phyloP scores from a whole-genome alignment of 2,113 vertebrate genomes.

The Zosterops borbonicus region DNA sequence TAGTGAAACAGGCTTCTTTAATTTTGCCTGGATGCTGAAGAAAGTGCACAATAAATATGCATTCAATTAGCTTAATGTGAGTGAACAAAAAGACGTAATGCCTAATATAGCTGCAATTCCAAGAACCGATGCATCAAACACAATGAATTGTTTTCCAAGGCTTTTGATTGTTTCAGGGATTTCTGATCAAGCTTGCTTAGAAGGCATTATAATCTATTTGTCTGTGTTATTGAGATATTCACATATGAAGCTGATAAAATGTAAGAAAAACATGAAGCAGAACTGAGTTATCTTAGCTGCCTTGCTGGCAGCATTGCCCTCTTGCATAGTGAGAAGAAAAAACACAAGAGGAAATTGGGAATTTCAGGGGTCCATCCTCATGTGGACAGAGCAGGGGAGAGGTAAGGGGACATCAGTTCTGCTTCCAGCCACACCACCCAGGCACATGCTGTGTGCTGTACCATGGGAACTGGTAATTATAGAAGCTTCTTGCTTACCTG shows the following conservation, averaged over 20 bases:
- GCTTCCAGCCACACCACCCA: not conserved
- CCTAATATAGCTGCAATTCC: constrained; percentile 19
- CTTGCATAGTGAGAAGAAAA: not conserved
- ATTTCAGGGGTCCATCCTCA: not conserved
- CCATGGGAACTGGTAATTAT: not conserved
- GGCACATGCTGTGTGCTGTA: fast-evolving
- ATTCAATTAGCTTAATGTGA: constrained; percentile 37
- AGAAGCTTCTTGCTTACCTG: not conserved
- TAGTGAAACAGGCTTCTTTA: not conserved
- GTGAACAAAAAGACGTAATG: not conserved
- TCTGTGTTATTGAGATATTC: not conserved
- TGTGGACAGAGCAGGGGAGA: not conserved
- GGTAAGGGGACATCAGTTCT: not conserved
- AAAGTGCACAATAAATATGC: constrained; percentile 29
- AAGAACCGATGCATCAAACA: not conserved
- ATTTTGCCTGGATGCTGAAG: constrained; percentile 21
- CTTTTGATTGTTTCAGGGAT: not conserved
- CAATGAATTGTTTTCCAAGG: constrained; percentile 5
- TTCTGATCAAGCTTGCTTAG: constrained; percentile 32
- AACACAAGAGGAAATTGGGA: not conserved
- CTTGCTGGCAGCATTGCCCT: not conserved
- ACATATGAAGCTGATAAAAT: not conserved
- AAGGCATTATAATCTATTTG: not conserved
- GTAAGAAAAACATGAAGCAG: not conserved
- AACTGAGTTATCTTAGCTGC: not conserved